phyloP scores from a whole-genome alignment of 2,113 vertebrate species.

The Rana temporaria region DNA sequence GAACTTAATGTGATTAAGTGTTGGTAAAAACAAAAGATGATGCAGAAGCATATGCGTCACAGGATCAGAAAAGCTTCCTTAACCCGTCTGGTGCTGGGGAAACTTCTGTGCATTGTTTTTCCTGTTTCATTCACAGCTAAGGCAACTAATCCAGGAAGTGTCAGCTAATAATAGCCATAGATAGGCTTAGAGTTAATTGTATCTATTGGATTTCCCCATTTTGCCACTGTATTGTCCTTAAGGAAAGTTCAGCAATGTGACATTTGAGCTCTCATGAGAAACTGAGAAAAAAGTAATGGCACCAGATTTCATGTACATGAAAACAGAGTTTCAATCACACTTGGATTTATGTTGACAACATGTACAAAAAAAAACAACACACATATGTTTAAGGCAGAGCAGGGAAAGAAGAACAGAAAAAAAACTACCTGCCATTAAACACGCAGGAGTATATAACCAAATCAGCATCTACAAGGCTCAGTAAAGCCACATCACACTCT shows the following conservation, averaged over 20 bases:
- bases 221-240: slow-evolving; percentile 13
- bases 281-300: background rate
- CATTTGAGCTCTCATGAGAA: background rate
- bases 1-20: slow-evolving; percentile 48
- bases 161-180: slow-evolving; percentile 20
- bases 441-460: background rate
- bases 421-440: background rate
- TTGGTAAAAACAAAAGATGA: slow-evolving; percentile 34
- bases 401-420: background rate
- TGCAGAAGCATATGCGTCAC: slow-evolving; percentile 35
- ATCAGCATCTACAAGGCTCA: background rate
- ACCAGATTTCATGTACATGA: background rate
- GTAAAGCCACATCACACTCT: background rate
- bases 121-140: slow-evolving; percentile 28
- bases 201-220: slow-evolving; percentile 43
- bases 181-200: slow-evolving; percentile 26
- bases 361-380: background rate
- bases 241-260: background rate
- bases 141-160: slow-evolving; percentile 39
- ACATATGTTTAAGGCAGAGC: background rate
- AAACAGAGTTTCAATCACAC: background rate
- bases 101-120: background rate
- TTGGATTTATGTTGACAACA: background rate
- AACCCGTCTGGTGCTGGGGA: slow-evolving; percentile 8
- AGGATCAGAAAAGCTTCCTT: slow-evolving; percentile 28